A percentile compares a stretch with the other conserved stretches of the same genome.
Conservation (phyloP, 2,113 vertebrate species). For the Antechinus stuartii region DNA sequence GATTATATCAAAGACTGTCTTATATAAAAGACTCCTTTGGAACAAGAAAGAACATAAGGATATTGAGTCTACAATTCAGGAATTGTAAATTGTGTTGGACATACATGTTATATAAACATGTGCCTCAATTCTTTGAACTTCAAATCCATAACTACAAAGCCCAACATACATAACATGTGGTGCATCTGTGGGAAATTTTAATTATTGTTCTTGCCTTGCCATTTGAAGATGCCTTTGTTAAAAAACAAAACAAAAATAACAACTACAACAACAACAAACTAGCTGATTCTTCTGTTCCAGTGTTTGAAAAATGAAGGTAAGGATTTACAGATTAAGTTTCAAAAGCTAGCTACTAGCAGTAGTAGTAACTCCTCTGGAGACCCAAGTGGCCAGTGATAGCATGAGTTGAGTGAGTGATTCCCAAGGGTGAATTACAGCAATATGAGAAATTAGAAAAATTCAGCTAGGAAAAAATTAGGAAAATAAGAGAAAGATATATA, state of each 20-base stretch:
- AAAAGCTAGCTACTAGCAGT: not conserved
- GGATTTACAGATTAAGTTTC: not conserved
- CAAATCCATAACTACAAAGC: no score
- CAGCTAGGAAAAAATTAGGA: not conserved
- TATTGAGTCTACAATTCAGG: not conserved
- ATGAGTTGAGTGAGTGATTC: not conserved
- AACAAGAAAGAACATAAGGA: not conserved
- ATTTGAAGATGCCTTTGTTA: not conserved
- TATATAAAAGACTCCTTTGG: not conserved
- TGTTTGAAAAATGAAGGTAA: not conserved
- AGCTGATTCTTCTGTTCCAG: not conserved
- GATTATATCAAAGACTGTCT: not conserved
- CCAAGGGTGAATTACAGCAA: not conserved
- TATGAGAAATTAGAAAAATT: not conserved
- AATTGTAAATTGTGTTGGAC: not conserved
- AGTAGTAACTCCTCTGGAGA: not conserved
- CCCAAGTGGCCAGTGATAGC: not conserved
- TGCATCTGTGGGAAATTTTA: not conserved
- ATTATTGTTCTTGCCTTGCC: not conserved
- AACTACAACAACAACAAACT: not conserved
- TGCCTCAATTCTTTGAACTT: not conserved
- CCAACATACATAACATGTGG: not conserved
- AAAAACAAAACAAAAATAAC: not conserved
- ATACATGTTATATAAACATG: fast-evolving
- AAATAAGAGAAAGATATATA: not conserved